Evolutionary conservation across 2,113 vertebrate genomes (phyloP).

Genomic region (Bettongia penicillata): DNA sequence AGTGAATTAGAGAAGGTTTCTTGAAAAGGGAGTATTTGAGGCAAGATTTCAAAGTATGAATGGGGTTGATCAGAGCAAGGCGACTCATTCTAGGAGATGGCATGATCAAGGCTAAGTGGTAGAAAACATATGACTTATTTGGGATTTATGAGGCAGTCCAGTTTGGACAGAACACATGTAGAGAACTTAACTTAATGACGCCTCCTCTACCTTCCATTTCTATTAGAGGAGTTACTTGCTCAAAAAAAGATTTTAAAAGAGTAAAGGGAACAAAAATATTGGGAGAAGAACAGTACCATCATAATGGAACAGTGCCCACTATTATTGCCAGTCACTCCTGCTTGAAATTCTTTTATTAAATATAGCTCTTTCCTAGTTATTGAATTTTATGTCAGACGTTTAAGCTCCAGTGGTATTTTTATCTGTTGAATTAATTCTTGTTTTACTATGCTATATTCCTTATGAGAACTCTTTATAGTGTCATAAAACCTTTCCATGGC

Average conservation of each 20-base stretch:
- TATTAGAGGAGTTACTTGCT: constrained; percentile 28
- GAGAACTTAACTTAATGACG: not conserved
- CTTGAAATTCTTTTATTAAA: constrained; percentile 52
- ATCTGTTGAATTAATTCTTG: constrained; percentile 52
- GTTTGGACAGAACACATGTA: not conserved
- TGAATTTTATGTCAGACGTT: constrained; percentile 54
- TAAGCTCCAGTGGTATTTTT: constrained; percentile 63
- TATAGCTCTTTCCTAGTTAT: constrained; percentile 22
- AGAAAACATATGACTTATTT: not conserved
- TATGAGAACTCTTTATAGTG: constrained; percentile 53
- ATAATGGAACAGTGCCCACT: not conserved
- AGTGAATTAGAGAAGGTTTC: not conserved
- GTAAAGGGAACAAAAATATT: not conserved
- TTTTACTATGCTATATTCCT: constrained; percentile 58
- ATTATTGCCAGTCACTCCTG: constrained; percentile 21
- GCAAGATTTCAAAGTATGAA: not conserved
- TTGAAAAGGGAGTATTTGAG: not conserved
- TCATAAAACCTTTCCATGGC: constrained; percentile 53
- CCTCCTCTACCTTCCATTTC: not conserved
- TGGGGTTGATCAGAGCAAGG: not conserved
- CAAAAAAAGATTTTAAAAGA: constrained; percentile 26
- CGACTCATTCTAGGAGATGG: not conserved
- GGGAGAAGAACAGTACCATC: not conserved
- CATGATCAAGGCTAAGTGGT: not conserved
- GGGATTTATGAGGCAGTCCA: not conserved